Base-by-base conservation (phyloP, 2,888 invertebrate species). In the Polia nebulosa region DNA sequence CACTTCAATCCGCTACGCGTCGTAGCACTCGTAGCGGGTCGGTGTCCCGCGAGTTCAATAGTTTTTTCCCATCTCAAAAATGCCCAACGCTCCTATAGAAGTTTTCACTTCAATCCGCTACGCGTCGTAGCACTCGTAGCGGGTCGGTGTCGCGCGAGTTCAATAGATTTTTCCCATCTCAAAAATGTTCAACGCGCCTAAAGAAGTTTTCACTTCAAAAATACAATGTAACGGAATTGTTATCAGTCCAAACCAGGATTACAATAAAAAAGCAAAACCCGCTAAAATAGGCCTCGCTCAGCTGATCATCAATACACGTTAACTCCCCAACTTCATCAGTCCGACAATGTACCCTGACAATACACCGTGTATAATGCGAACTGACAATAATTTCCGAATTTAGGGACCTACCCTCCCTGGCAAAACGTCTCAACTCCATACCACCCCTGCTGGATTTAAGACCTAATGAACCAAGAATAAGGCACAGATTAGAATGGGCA, bases 321-420 rank as follows among this genome's bases (percentile, higher is more conserved):
- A 61, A 22, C 52, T 64, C 59, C 63, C 57, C 47, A 25, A 41
- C 64, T 70, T 75, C 76, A 79, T 79, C 76, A 77, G 69, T 29
- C 45, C 49, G 39, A 69, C 79, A 57, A 64, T 56, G 68, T 58
- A 44, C 57, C 34, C 49, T 29, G 64, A 83, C 77, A 81, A 79
- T 72, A 81, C 81, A 76, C 71, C 78, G 49, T 79, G 73, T 65
- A 69, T 81, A 83, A 81, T 79, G 56, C 66, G 34, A 32, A 70
- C 53, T 74, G 80, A 80, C 80, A 79, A 80, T 80, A 63, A 76
- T 74, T 74, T 72, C 84, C 80, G 69, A 82, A 82, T 82, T 82
- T 74, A 78, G 81, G 82, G 81, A 58, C 53, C 27, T 17, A 51
- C 15, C 32, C 1, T 13, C 65, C 32, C 20, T 8, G 27, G 34